Evolutionary conservation across 2,888 invertebrate genomes (phyloP), one percentile per base, ranked within the genome.

Genomic region (Drosophila mimetica): DNA sequence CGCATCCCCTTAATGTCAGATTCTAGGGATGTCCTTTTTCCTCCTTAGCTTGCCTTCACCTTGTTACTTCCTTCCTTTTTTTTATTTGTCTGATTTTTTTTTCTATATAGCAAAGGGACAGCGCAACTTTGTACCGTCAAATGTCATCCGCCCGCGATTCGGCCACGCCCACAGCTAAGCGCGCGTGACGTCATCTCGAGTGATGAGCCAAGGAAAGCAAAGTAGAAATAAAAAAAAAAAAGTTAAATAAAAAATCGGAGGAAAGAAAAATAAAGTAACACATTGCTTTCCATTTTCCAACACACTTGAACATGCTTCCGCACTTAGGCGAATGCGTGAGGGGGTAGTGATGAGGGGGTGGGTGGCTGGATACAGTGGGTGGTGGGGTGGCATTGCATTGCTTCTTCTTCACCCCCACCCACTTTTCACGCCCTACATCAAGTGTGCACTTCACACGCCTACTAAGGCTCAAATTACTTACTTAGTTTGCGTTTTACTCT

Each of bases 251-350:
- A 18, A 55, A 55, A 37, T 55, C 25, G 14, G 25, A 54, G 25
- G 30, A 51, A n/a, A 11, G 11, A 11, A 14, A 18, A 36, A 46
- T 30, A 55, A 50, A 59, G 47, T 46, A 63, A 63, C 54, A 64
- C 60, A 57, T 69, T 70, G 70, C 61, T 84, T 80, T 77, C 78
- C 82, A 83, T 84, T 83, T 46, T 84, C 74, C 77, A 85, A 76
- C 77, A 84, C 77, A 88, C 89, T 89, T 89, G 79, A 89, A 89
- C 89, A 89, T 86, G 89, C 79, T 89, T 89, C 86, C 86, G 89
- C 88, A 88, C 88, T 89, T 88, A 84, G 82, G 81, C 73, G 77
- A 77, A 65, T 77, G 76, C 71, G 78, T 14, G 13, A n/a, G 22
- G 41, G 7, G 41, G 41, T 30, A 11, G 30, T 0, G 6, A 6